Evolutionary conservation across 2,797 vertebrate species (phyloP), one percentile per base, ranked within the genome.

Genomic region (Champsocephalus gunnari): DNA sequence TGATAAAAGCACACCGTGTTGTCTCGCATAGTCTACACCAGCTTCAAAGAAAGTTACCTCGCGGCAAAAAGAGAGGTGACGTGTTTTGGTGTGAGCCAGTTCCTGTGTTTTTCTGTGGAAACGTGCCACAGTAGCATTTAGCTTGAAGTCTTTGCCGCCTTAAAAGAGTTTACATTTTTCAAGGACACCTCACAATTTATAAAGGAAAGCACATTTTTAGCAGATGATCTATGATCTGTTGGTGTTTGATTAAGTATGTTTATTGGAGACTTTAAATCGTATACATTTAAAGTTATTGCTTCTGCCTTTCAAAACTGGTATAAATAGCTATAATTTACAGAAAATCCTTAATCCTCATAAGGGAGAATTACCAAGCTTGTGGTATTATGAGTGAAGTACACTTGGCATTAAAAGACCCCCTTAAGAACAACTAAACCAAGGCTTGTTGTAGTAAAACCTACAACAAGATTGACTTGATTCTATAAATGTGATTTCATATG

Each of bases 71-170:
- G 57, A 32, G 32, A 66, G 19, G 78, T 32, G 69, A 59, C 19
- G 71, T 17, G 47, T 70, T 77, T 77, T 67, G 28, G 54, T 74
- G 64, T 85, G 64, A 59, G 4, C 66, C 65, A 80, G 73, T 88
- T 88, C 86, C 83, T 86, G 88, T 85, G 66, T 63, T 61, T 7
- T 75, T 84, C 67, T 77, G 19, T 69, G 75, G 77, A 85, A 78
- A 81, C 7, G 19, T 1, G 49, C 45, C 2, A 28, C 17, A 3
- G 67, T 76, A 68, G 17, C 71, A 75, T 82, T 72, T 32, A 64
- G 5, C 28, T 47, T 16, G 1, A 2, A 13, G 9, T n/a, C 28
- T 59, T 38, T 2, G 45, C 61, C 41, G 3, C 43, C 57, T 38
- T 61, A 32, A 51, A 21, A 16, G 6, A 16, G 47, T 24, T 49